Evolutionary conservation across 2,888 invertebrate species (phyloP), one percentile per base, ranked within the genome.

Genomic region (Caenorhabditis japonica): DNA sequence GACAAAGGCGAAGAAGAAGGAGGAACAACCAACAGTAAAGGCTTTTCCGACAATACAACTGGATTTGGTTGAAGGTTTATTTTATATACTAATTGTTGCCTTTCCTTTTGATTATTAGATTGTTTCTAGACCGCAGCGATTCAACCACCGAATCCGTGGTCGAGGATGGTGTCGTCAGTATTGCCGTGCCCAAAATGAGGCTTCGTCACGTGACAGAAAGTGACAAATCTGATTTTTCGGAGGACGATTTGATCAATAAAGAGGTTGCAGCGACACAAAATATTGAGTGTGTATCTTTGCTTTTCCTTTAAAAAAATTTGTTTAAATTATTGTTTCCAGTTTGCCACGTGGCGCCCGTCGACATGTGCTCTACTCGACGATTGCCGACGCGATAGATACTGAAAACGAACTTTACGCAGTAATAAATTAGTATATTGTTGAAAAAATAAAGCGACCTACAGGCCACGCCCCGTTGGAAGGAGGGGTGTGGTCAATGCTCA

Each of bases 331-430:
- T n/a, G n/a, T 10, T 56, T 58, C 10, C 58, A 69, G 53, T 36
- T 4, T 55, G 13, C 41, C 60, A 38, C 56, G 62, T n/a, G 62
- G 59, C n/a, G 53, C 59, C 15, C 75, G 80, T 10, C 73, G 74
- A 2, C 75, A 76, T 55, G 80, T 69, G 33, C 70, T 82, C 46
- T 83, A 83, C 61, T 79, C 83, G 15, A 80, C 81, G 3, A 80
- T 83, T 47, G 79, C 83, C 2, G 83, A 83, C 60, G 61, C 66
- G 8, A 83, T 83, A 34, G 74, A 72, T 12, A 66, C 82, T 17
- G 80, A 75, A 34, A 47, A 64, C 23, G 59, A 71, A 30, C 59
- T 46, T 30, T 69, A 69, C 41, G 68, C 59, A 21, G 68, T 59
- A 10, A 21, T 34, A 41, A 5, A 33, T 33, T 7, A 51, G 3